Evolutionary conservation across 2,888 invertebrate species (phyloP).

Genomic region (Aphrophora alni): DNA sequence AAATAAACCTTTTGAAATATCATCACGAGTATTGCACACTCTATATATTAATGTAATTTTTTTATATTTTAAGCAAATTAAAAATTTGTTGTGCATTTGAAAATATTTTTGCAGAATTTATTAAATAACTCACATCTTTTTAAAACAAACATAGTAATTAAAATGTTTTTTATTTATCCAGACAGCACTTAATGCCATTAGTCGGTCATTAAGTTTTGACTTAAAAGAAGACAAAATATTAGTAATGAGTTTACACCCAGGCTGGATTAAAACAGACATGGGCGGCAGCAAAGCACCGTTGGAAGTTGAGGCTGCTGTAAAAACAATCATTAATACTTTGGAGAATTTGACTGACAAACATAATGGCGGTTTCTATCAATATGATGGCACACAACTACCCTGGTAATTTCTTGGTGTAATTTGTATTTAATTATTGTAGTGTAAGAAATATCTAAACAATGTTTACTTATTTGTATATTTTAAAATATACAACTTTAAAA

Average conservation of each 20-base stretch:
- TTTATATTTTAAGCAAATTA: too few relatives aligned
- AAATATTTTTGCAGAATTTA: too few relatives aligned
- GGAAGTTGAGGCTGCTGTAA: constrained; percentile 71
- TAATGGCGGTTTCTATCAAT: constrained; percentile 79
- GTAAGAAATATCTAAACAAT: too few relatives aligned
- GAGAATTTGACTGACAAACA: constrained; percentile 66
- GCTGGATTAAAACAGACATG: constrained; percentile 92
- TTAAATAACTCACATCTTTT: too few relatives aligned
- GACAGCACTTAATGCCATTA: constrained; percentile 86
- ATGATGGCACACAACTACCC: constrained; percentile 65
- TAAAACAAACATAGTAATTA: too few relatives aligned
- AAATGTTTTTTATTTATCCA: too few relatives aligned
- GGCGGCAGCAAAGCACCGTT: constrained; percentile 82
- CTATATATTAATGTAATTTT: too few relatives aligned
- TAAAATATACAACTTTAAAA: too few relatives aligned
- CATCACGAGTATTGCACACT: too few relatives aligned
- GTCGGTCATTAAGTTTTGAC: constrained; percentile 84
- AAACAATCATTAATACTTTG: constrained; percentile 71
- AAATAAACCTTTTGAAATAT: too few relatives aligned
- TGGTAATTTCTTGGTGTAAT: constrained; percentile 22
- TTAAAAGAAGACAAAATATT: constrained; percentile 76
- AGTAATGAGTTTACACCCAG: constrained; percentile 80
- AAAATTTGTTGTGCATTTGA: too few relatives aligned
- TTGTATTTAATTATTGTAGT: background rate
- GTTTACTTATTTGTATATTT: too few relatives aligned